A percentile compares a stretch with the other conserved stretches of the same genome.
Evolutionary conservation across 2,888 invertebrate genomes (phyloP).

Genomic region (Sipha maydis): DNA sequence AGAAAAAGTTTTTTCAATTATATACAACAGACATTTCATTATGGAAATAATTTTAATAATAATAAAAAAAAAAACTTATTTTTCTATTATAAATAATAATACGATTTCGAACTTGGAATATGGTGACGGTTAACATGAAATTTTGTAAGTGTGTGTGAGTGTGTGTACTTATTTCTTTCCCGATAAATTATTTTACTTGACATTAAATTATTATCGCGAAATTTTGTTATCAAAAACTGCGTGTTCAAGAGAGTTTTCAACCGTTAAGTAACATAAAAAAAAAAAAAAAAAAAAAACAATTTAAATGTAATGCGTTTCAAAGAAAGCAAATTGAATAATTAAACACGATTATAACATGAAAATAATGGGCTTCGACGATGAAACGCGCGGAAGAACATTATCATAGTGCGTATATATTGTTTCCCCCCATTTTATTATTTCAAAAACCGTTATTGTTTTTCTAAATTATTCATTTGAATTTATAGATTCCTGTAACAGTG

Average conservation of each 20-base stretch:
- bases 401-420: no score
- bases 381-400: background rate
- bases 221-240: background rate
- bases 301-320: background rate
- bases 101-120: conserved; percentile 35
- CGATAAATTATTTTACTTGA: no score
- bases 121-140: background rate
- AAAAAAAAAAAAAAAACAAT: background rate
- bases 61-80: conserved; percentile 23
- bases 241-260: no score
- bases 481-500: background rate
- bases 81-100: conserved; percentile 44
- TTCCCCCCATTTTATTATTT: background rate
- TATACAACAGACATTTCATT: conserved; percentile 42
- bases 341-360: background rate
- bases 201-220: background rate
- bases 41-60: conserved; percentile 44
- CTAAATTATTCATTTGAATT: background rate
- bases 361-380: background rate
- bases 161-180: no score
- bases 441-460: background rate
- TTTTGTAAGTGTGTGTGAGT: background rate
- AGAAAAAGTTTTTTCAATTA: conserved; percentile 57
- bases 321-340: background rate
- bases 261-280: background rate